Conservation (phyloP, 2,113 vertebrate species). For the Orientallactaga bullata region DNA sequence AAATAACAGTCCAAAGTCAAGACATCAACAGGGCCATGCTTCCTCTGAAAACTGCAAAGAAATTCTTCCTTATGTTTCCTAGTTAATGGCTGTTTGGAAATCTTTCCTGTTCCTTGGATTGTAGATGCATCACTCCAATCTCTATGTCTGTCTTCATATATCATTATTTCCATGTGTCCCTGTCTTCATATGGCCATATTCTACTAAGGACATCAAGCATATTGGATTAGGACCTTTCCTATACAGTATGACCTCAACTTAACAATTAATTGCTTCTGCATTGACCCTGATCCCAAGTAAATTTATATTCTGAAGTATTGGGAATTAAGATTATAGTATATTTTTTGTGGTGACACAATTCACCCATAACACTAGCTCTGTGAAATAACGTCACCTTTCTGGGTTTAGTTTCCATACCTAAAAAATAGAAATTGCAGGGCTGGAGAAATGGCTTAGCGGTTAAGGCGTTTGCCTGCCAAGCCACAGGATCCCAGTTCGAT, state of each 20-base stretch:
- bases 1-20: conserved; percentile 22
- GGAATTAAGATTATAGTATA: conserved; percentile 9
- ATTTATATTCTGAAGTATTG: conserved; percentile 2
- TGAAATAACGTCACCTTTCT: conserved; percentile 47
- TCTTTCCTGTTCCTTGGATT: conserved; percentile 34
- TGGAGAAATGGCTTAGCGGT: no score
- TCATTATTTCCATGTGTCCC: not conserved
- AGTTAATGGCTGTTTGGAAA: not conserved
- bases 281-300: conserved; percentile 33
- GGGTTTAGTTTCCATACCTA: conserved; percentile 43
- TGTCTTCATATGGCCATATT: conserved; percentile 37
- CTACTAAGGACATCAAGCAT: not conserved
- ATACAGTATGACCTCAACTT: conserved; percentile 6
- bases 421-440: conserved; percentile 22
- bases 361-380: conserved; percentile 10
- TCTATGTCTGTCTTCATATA: not conserved
- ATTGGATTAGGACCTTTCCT: not conserved
- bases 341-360: not conserved
- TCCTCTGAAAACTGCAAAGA: conserved; percentile 2
- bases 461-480: no score
- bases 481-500: no score
- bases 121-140: not conserved
- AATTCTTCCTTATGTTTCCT: not conserved
- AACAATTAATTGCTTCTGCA: conserved; percentile 15
- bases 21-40: not conserved